phyloP scores from a whole-genome alignment of 1,140 invertebrate genomes.

The Danaus plexippus region DNA sequence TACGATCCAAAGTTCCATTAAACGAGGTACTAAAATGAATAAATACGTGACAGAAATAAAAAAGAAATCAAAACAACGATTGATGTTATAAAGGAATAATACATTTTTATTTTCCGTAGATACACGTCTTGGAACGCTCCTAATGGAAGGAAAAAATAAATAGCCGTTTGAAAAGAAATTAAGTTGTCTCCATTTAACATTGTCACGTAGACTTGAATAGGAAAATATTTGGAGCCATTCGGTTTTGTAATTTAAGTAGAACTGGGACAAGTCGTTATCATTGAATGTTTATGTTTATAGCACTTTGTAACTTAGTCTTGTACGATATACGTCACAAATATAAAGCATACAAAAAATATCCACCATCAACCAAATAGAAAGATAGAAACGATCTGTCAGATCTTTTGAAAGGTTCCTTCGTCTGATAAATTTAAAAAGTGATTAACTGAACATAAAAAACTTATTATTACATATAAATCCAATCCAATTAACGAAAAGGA shows the following conservation, averaged over 20 bases:
- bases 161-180: slow-evolving; percentile 36
- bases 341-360: background rate
- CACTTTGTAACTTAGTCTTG: slow-evolving; percentile 1
- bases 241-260: slow-evolving; percentile 14
- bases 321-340: background rate
- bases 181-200: slow-evolving; percentile 34
- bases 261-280: slow-evolving; percentile 6
- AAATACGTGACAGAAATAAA: slow-evolving; percentile 11
- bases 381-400: too few species aligned
- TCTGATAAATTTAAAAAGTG: background rate
- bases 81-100: slow-evolving; percentile 29
- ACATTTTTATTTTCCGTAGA: slow-evolving; percentile 35
- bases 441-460: slow-evolving; percentile 3
- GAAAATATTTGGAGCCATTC: slow-evolving; percentile 12
- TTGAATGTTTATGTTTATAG: slow-evolving; percentile 2
- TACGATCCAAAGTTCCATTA: too few species aligned
- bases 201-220: slow-evolving; percentile 29
- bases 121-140: slow-evolving; percentile 35
- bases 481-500: too few species aligned
- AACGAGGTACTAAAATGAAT: too few species aligned
- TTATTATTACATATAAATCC: too few species aligned
- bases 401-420: too few species aligned
- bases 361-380: background rate
- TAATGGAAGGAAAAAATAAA: slow-evolving; percentile 32
- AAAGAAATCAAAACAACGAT: slow-evolving; percentile 34